A percentile compares a stretch with the other conserved stretches of the same genome.
Conservation (phyloP, 2,113 vertebrate species). For the Serinus canaria region DNA sequence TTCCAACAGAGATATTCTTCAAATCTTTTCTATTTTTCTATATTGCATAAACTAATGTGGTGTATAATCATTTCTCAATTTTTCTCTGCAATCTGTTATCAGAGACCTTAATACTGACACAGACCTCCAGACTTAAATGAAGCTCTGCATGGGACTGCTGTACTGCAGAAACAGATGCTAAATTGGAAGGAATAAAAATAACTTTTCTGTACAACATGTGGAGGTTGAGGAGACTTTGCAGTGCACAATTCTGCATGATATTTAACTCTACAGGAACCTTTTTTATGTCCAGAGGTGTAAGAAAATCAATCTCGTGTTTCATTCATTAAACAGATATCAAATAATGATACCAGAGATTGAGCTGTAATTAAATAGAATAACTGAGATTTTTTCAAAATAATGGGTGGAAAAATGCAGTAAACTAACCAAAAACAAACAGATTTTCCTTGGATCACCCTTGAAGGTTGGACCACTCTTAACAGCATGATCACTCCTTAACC, state of each 20-base stretch:
- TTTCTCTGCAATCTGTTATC: neutral
- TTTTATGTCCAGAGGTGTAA: neutral
- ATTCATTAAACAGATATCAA: neutral
- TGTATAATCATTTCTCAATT: neutral
- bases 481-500: neutral
- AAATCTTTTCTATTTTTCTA: neutral
- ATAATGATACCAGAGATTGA: neutral
- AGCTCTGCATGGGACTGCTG: neutral
- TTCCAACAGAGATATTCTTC: slow-evolving; percentile 21
- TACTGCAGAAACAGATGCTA: neutral
- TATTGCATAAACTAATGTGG: slow-evolving; percentile 15
- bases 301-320: neutral
- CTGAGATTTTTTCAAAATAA: neutral
- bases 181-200: slow-evolving; percentile 7
- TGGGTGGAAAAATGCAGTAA: neutral
- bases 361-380: neutral
- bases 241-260: neutral
- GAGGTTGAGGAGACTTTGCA: neutral
- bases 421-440: neutral
- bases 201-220: neutral
- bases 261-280: neutral
- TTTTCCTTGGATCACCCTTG: neutral
- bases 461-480: neutral
- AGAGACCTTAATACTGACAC: neutral
- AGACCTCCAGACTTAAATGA: neutral